Percentiles rank a stretch among this genome's conserved stretches.
Evolutionary conservation across 2,797 vertebrate genomes (phyloP).

Genomic region (Cyclura pinguis): DNA sequence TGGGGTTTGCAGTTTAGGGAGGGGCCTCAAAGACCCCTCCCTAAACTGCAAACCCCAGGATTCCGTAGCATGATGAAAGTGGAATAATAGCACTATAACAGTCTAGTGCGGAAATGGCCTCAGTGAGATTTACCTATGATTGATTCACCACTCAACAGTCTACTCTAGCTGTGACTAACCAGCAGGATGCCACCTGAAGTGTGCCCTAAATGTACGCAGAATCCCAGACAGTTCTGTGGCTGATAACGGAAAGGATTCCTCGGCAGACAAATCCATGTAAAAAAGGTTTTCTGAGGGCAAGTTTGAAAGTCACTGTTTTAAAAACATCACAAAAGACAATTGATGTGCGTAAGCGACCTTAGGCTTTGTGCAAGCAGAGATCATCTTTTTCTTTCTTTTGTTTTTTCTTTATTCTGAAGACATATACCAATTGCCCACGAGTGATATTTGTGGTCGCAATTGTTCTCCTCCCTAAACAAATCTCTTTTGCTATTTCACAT

Average conservation of each 20-base stretch:
- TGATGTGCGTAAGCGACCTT: conserved; percentile 77
- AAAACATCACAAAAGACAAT: conserved; percentile 45
- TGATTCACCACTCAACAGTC: no score
- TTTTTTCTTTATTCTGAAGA: background rate
- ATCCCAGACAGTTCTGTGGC: background rate
- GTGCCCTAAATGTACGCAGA: background rate
- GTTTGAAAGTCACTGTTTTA: conserved; percentile 24
- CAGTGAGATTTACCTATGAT: no score
- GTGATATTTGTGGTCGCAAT: conserved; percentile 76
- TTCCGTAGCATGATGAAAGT: no score
- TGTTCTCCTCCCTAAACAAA: conserved; percentile 72
- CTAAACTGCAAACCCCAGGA: no score
- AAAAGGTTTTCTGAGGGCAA: background rate
- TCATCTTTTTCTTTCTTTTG: conserved; percentile 24
- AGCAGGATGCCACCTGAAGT: no score
- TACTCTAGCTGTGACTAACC: no score
- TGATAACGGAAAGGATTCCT: background rate
- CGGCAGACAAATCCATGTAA: background rate
- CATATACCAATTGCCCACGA: conserved; percentile 75
- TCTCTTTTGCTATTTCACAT: conserved; percentile 80
- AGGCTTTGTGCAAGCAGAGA: conserved; percentile 73
- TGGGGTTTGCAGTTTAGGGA: no score
- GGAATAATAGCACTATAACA: no score
- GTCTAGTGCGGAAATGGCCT: no score
- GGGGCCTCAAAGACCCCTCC: no score